These are phyloP conservation scores for silkworm (Bombyx mori) DNA, from an alignment of 1,140 invertebrate genomes.

Conservation along the genomic window DNA sequence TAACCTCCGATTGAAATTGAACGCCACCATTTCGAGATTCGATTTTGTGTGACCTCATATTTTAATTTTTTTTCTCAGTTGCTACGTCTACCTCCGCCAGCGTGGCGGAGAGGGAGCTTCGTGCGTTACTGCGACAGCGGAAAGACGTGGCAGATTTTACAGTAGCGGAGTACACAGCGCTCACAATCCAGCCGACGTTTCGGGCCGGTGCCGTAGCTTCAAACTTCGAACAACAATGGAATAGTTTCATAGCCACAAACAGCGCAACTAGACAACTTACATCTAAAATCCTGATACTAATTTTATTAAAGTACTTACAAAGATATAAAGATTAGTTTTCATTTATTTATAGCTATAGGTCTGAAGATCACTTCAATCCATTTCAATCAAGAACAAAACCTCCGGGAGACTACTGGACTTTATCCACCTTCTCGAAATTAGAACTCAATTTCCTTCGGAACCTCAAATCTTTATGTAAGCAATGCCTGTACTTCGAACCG, in stretches of 20 bases:
- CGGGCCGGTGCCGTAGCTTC: conserved; percentile 25
- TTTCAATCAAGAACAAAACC: no score
- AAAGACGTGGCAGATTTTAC: conserved; percentile 17
- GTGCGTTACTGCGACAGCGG: conserved; percentile 31
- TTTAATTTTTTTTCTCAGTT: not conserved
- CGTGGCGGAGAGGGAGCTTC: conserved; percentile 37
- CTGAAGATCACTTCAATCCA: no score
- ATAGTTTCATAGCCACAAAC: conserved; percentile 24
- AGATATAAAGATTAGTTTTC: conserved; percentile 30
- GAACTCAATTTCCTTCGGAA: no score
- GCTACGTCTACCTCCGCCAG: conserved; percentile 12
- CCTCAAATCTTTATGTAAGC: no score
- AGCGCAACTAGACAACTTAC: conserved; percentile 17
- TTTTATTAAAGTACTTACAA: conserved; percentile 48
- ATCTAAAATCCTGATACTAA: conserved; percentile 21
- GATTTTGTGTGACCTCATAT: not conserved
- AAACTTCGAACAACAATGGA: conserved; percentile 30
- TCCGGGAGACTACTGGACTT: no score
- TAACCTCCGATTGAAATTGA: no score
- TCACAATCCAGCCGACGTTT: conserved; percentile 12
- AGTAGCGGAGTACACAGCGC: not conserved
- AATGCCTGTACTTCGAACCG: no score
- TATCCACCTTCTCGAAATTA: no score
- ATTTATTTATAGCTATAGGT: conserved; percentile 5
- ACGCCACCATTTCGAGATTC: no score